Evolutionary conservation across 2,797 vertebrate species (phyloP), one percentile per base, ranked within the genome.

Genomic region (Melanotaenia parkinsoni): DNA sequence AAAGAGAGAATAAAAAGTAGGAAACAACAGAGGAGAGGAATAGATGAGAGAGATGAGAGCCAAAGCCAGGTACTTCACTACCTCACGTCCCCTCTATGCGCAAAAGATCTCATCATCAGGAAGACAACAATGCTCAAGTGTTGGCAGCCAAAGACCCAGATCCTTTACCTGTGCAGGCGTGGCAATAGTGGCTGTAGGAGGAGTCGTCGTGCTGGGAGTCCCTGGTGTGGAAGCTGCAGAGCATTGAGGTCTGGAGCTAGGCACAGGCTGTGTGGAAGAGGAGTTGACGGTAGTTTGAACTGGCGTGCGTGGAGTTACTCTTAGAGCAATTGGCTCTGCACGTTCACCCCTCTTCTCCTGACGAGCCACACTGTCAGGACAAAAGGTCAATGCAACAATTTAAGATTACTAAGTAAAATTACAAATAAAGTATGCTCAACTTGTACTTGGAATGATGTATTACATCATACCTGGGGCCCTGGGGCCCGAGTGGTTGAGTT

Each of bases 341-440:
- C 89, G 89, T 67, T 94, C 94, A 5, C 74, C 82, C 82, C 88
- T 93, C 82, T 93, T 94, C 86, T 95, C 95, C 76, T 84, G 93
- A 78, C 86, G 87, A 74, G 67, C 54, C 51, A 45, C 14, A 8
- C 92, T 94, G 77, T 40, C 6, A 22, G 24, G 50, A 53, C 12
- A 66, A 63, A 0, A 28, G 2, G 45, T 62, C 24, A n/a, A 65
- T 10, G 70, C 1, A n/a, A 28, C 26, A 37, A 28, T 57, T 43
- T 11, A 35, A 26, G 1, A 26, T 60, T 0, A 18, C 38, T 1
- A 22, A 4, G 18, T 6, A 0, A 18, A 24, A 38, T 14, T 2
- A n/a, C 33, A 24, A 30, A 37, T 16, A 2, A 24, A 68, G 58
- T n/a, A 32, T 35, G 4, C 8, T 16, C 0, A n/a, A 45, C 53